These are phyloP conservation scores for Porphyrio hochstetteri DNA, from an alignment of 2,113 vertebrate species.

Conservation along the genomic window DNA sequence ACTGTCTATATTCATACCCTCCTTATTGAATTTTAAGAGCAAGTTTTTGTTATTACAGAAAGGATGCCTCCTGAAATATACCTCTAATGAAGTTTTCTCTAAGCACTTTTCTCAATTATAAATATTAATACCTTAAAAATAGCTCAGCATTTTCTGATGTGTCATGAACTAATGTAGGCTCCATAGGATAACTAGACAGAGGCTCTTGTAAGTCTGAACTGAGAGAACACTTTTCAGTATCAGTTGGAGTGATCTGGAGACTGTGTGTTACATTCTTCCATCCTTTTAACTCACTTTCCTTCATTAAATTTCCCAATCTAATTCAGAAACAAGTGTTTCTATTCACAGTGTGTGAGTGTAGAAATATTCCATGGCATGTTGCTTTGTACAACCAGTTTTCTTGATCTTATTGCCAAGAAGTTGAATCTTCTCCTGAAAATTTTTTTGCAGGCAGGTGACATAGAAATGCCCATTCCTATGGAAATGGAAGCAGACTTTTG, in stretches of 20 bases:
- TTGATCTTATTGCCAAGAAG: neutral
- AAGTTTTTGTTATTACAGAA: neutral
- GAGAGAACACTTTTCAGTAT: neutral
- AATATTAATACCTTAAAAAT: neutral
- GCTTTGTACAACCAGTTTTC: neutral
- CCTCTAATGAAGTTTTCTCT: neutral
- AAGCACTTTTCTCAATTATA: neutral
- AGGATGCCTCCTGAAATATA: neutral
- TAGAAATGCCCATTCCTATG: neutral
- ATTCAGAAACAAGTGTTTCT: neutral
- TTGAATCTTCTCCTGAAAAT: neutral
- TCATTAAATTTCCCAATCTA: neutral
- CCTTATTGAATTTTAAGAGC: neutral
- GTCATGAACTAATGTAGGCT: neutral
- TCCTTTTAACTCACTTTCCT: neutral
- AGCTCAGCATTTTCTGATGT: accelerated
- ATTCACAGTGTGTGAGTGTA: neutral
- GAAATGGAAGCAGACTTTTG: neutral
- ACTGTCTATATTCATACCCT: neutral
- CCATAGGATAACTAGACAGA: neutral
- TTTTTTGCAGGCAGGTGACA: neutral
- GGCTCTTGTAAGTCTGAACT: neutral
- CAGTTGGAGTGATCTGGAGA: neutral
- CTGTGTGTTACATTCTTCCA: neutral
- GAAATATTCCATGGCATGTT: neutral